Evolutionary conservation across 2,797 vertebrate species (phyloP).

Genomic region (Melanotaenia parkinsoni): DNA sequence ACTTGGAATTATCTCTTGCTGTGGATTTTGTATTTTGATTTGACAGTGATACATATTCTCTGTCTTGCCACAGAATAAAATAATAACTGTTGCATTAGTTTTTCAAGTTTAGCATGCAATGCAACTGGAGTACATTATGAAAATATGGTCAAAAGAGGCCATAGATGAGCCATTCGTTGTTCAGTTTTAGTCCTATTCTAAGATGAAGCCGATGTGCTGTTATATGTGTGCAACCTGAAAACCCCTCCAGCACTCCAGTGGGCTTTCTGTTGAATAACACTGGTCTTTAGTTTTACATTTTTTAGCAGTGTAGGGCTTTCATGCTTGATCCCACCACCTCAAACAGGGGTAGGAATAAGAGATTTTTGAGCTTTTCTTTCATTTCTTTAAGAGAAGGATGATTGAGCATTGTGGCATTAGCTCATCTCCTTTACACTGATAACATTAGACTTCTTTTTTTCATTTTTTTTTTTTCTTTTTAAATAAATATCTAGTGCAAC

Average conservation of each 20-base stretch:
- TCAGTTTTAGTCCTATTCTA: constrained; percentile 8
- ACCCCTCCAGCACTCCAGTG: not conserved
- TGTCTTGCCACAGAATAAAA: not conserved
- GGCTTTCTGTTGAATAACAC: constrained; percentile 11
- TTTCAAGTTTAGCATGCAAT: constrained; percentile 6
- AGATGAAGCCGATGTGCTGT: not conserved
- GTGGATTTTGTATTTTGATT: constrained; percentile 42
- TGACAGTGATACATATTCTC: constrained; percentile 38
- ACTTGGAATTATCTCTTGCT: constrained; percentile 53
- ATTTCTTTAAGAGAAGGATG: constrained; percentile 15
- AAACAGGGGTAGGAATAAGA: constrained; percentile 4
- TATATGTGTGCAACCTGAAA: not conserved
- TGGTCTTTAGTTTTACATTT: not conserved
- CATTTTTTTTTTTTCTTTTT: too few relatives aligned
- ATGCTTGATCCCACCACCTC: not conserved
- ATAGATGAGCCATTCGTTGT: constrained; percentile 3
- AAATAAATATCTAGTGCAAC: not conserved
- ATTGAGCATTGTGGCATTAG: constrained; percentile 3
- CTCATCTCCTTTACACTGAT: not conserved
- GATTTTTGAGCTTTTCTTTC: not conserved
- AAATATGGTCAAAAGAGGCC: constrained; percentile 5
- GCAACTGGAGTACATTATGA: constrained; percentile 5
- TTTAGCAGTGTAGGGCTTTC: not conserved
- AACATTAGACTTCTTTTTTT: not conserved
- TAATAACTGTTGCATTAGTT: not conserved